phyloP scores from a whole-genome alignment of 2,797 vertebrate species.

The Rhabdomys pumilio region DNA sequence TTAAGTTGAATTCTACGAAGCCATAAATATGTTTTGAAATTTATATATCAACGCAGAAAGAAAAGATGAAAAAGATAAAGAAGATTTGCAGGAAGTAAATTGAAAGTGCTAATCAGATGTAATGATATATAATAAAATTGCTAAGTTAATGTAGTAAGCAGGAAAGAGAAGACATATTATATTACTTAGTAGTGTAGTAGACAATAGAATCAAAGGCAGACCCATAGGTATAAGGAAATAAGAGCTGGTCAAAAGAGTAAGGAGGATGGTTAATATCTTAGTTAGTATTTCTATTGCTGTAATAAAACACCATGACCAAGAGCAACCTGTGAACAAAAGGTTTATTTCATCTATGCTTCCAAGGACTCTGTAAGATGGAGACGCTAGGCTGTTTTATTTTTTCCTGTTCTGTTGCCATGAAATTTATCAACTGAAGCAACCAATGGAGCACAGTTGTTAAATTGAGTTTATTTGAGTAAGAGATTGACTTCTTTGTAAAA shows the following conservation, averaged over 20 bases:
- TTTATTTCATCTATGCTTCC: neutral
- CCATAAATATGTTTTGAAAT: neutral
- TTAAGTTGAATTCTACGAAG: neutral
- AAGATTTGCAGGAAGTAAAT: neutral
- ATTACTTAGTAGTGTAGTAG: neutral
- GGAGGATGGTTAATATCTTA: neutral
- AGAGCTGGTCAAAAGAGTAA: neutral
- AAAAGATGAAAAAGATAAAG: neutral
- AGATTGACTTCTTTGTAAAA: neutral
- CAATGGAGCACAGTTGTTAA: neutral
- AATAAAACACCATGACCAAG: neutral
- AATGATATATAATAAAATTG: neutral
- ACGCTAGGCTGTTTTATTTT: neutral
- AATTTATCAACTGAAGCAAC: neutral
- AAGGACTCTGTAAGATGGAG: neutral
- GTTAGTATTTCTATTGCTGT: neutral
- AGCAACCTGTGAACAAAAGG: neutral
- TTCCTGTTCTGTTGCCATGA: neutral
- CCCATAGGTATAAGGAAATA: neutral
- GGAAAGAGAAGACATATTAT: neutral
- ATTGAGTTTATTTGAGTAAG: neutral
- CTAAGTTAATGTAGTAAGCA: neutral
- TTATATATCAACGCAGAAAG: neutral
- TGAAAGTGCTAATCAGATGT: neutral
- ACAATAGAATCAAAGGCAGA: neutral